Evolutionary conservation across 2,797 vertebrate genomes (phyloP).

Genomic region (Tapirus indicus): DNA sequence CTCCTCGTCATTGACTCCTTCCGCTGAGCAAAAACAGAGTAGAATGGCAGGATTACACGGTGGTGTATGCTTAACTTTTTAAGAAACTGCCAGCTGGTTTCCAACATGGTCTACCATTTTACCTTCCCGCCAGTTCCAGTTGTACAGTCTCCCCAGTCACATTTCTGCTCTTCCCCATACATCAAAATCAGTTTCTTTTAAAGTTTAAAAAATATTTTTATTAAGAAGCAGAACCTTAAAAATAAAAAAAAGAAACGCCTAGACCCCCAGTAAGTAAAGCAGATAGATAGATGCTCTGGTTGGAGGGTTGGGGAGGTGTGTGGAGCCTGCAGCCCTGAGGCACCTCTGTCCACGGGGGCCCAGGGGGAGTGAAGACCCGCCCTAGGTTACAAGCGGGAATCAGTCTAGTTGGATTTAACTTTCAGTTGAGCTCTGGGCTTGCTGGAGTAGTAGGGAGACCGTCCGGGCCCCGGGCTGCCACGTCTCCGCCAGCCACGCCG

Average conservation of each 20-base stretch:
- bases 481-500: fast-evolving
- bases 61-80: not conserved
- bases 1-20: not conserved
- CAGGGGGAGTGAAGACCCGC: too few species aligned
- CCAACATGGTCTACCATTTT: not conserved
- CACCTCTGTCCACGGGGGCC: not conserved
- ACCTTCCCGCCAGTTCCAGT: not conserved
- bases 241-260: not conserved
- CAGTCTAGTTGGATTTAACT: not conserved
- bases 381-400: not conserved
- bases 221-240: slow-evolving; percentile 26
- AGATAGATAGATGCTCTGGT: not conserved
- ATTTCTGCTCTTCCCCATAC: not conserved
- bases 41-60: not conserved
- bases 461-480: not conserved
- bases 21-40: not conserved
- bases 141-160: not conserved
- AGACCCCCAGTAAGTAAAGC: not conserved
- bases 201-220: not conserved
- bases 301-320: fast-evolving
- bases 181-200: not conserved
- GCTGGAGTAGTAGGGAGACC: not conserved
- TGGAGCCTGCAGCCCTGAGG: fast-evolving
- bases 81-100: not conserved
- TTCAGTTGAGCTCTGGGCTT: not conserved